A percentile compares a stretch with the other conserved stretches of the same genome.
phyloP scores from a whole-genome alignment of 2,113 vertebrate genomes.

The Dasypus novemcinctus region DNA sequence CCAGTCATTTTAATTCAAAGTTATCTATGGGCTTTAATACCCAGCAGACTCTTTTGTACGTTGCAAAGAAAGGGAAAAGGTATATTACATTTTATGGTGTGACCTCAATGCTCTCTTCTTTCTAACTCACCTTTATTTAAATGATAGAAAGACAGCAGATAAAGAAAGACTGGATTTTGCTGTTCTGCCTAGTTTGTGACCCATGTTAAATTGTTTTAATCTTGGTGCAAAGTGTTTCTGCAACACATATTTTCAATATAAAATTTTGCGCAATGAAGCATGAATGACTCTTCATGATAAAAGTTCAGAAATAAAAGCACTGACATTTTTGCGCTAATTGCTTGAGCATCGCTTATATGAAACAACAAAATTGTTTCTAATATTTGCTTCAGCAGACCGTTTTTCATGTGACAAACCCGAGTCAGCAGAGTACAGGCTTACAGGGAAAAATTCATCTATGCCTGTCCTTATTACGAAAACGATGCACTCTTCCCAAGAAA shows the following conservation, averaged over 20 bases:
- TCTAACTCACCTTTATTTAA: conserved; percentile 66
- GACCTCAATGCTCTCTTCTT: conserved; percentile 37
- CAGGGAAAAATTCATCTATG: conserved; percentile 13
- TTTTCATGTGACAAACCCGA: conserved; percentile 57
- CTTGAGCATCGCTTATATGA: conserved; percentile 4
- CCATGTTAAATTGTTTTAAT: conserved; percentile 49
- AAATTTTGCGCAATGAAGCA: conserved; percentile 57
- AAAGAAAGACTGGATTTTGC: conserved; percentile 48
- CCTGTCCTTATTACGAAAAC: conserved; percentile 52
- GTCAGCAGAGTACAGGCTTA: neutral
- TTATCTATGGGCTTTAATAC: conserved; percentile 67
- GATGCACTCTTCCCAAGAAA: conserved; percentile 47
- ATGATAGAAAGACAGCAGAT: neutral
- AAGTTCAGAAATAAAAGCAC: neutral
- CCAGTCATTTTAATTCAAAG: conserved; percentile 70
- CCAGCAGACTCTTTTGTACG: conserved; percentile 38
- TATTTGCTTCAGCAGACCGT: conserved; percentile 30
- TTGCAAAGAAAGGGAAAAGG: conserved; percentile 57
- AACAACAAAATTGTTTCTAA: conserved; percentile 48
- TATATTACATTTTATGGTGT: conserved; percentile 56
- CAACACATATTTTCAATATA: conserved; percentile 30
- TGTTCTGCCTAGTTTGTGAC: conserved; percentile 39
- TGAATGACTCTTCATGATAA: conserved; percentile 26
- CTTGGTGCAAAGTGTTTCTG: conserved; percentile 58
- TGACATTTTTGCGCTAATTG: conserved; percentile 35